Base-by-base conservation (phyloP, 2,888 invertebrate species). In the Hyalella azteca region DNA sequence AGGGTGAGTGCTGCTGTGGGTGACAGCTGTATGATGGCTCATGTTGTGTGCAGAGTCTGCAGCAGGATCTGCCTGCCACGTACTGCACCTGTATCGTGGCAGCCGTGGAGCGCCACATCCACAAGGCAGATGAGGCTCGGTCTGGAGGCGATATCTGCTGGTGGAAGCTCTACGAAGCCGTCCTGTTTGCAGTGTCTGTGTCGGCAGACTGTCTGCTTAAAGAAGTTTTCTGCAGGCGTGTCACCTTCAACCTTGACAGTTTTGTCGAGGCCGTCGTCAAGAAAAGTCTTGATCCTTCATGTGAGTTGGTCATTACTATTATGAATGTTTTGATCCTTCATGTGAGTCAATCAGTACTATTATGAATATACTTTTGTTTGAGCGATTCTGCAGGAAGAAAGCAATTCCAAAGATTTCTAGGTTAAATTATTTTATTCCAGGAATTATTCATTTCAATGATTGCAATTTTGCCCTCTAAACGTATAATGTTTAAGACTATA, bases 121-220 rank as follows among this genome's bases (percentile, higher is more conserved):
- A 90, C 85, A 90, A 91, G 54, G 90, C 85, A 7, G 89, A 91
- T 85, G 87, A 88, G 48, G 89, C 88, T 85, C 89, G 90, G 87
- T 86, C 87, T 13, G 86, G 88, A 66, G 88, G 89, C 78, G 87
- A 89, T 86, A 86, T 87, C 41, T 87, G 89, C 81, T 91, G 92
- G 90, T 93, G 93, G 93, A 93, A 93, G 87, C 88, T 92, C 13
- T 89, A 89, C 83, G 93, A 93, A 87, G 90, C 92, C 0, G 90
- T 91, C 78, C 90, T 93, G 89, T 88, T 91, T 41, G 91, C 92
- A 3, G 88, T 93, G 7, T 91, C 91, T 73, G 88, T 89, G 36
- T 90, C 90, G 22, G 90, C 90, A 49, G 89, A 88, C 77, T 83
- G 88, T 22, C 86, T 85, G 3, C 79, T 84, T 39, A 77, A 78